phyloP scores from a whole-genome alignment of 2,888 invertebrate species.

The Phania funesta region DNA sequence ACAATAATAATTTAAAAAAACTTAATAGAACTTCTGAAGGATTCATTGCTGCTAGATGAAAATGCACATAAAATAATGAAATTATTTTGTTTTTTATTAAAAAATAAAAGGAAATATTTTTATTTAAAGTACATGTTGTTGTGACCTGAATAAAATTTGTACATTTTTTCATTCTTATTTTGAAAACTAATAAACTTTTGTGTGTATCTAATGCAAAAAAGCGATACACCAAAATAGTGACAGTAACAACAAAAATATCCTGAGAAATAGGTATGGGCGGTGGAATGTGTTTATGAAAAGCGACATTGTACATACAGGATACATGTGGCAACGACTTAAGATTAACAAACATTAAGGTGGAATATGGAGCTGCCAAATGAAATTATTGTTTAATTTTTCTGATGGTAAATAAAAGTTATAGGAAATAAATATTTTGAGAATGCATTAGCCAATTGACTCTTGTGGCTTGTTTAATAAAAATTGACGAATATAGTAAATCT shows the following conservation, averaged over 20 bases:
- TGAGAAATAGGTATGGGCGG: slow-evolving; percentile 51
- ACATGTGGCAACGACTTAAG: slow-evolving; percentile 56
- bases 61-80: neutral
- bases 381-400: too few relatives aligned
- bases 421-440: too few relatives aligned
- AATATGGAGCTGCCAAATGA: slow-evolving; percentile 20
- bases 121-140: slow-evolving; percentile 12
- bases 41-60: neutral
- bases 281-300: slow-evolving; percentile 55
- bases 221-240: slow-evolving; percentile 35
- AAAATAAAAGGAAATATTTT: neutral
- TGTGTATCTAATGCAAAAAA: slow-evolving; percentile 59
- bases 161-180: slow-evolving; percentile 2
- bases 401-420: too few relatives aligned
- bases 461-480: too few relatives aligned
- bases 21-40: neutral
- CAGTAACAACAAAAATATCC: slow-evolving; percentile 18
- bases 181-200: slow-evolving; percentile 53
- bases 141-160: slow-evolving; percentile 49
- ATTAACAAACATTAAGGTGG: slow-evolving; percentile 50
- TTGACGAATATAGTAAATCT: neutral
- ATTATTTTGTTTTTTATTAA: neutral
- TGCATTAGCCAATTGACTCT: too few relatives aligned
- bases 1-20: neutral
- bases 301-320: slow-evolving; percentile 16